Base-by-base conservation (phyloP, 1,140 invertebrate genomes). In the Trachymyrmex septentrionalis region DNA sequence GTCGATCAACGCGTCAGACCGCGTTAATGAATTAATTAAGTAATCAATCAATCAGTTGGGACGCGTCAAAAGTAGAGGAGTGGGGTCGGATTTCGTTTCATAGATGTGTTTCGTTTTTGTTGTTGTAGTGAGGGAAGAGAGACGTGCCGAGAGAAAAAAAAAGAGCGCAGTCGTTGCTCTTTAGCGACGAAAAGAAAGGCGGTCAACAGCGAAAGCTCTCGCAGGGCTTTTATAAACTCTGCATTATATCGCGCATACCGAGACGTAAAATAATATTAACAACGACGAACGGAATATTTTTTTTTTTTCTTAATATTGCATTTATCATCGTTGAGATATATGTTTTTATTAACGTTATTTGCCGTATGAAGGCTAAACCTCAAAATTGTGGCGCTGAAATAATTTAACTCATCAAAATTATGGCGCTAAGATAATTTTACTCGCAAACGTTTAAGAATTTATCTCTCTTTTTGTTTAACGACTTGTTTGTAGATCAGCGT, bases 11-110 rank as follows among this genome's bases (percentile, higher is more conserved):
- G 30, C 66, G 53, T 72, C 55, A 10, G 19, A 3, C 34, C 21
- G 34, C 21, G 55, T 59, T 82, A 82, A 72, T 48, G 67, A 72
- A 82, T 80, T 90, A 90, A 89, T 90, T 90, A 90, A 90, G 86
- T 86, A 88, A 88, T 90, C 66, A 76, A 88, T 90, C 72, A 71
- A 89, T 90, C 88, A 87, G 73, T 90, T 86, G 44, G 84, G 50
- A 71, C 75, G 66, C 85, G 64, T 86, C 44, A 87, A 86, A 89
- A 90, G 63, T 89, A 81, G 57, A 61, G 4, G 64, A 81, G 69
- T 64, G 59, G 71, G 57, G 16, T 82, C 63, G 30, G 59, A 44
- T 71, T 21, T 76, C 61, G 53, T 24, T 38, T 38, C 69, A 30
- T 16, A 48, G 55, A 80, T 21, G 14, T 21, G 9, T 57, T 59